Evolutionary conservation across 2,797 vertebrate species (phyloP), one percentile per base, ranked within the genome.

Genomic region (Pangasius macronema): DNA sequence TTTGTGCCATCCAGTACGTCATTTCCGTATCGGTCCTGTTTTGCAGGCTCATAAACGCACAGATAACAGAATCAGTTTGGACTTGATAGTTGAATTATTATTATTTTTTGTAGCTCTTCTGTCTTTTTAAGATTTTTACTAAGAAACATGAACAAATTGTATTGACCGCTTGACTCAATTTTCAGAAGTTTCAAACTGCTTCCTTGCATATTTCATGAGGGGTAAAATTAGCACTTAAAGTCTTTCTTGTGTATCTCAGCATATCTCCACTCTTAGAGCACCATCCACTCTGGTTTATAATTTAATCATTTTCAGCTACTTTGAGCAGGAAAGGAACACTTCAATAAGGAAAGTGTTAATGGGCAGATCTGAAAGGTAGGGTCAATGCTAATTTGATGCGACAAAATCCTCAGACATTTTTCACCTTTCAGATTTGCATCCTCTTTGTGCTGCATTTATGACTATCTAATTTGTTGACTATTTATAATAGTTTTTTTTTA

Each of bases 321-420:
- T 92, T 86, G 91, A 87, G 91, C 83, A 91, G 92, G 92, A 93
- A 94, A 90, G 93, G 92, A 94, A 94, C 93, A 93, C 93, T 92
- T 92, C 84, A 87, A 92, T 94, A 93, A 94, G 90, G 89, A 94
- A 93, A 92, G 94, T 94, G 94, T 95, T 96, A 95, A 95, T 94
- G 94, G 89, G 89, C 67, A 93, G 92, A 94, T 92, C 91, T 90
- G 91, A 55, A 82, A 94, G 90, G 85, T 83, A 92, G 87, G 90
- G 93, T 96, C 95, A 90, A 96, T 95, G 93, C 90, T 96, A 96
- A 96, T 95, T 91, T 87, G 88, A 95, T 96, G 91, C 94, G 88
- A 87, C 85, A 92, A 93, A 91, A 91, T 93, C 92, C 94, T 95
- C 92, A 95, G 94, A 93, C 94, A 94, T 93, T 91, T 95, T 93